phyloP scores from a whole-genome alignment of 2,888 invertebrate genomes.

The Ellobium chinense region DNA sequence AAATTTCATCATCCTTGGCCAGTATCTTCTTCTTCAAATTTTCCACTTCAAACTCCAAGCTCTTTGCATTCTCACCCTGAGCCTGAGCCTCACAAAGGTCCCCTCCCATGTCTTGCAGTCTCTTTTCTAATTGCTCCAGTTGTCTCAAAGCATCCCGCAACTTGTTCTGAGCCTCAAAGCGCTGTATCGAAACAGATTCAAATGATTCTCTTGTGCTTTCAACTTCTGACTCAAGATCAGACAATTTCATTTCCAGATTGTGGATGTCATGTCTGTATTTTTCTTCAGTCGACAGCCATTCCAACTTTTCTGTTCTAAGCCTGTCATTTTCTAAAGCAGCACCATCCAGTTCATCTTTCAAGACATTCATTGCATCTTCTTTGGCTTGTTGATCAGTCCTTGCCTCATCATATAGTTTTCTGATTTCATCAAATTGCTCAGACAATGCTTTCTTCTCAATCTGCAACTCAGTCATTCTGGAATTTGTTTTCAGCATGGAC shows the following conservation, averaged over 20 bases:
- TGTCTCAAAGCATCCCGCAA: not conserved
- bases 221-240: conserved; percentile 31
- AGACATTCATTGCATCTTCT: not conserved
- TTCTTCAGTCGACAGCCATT: conserved; percentile 25
- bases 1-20: conserved; percentile 32
- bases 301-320: conserved; percentile 20
- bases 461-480: conserved; percentile 39
- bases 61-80: not conserved
- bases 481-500: conserved; percentile 19
- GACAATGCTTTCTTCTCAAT: conserved; percentile 28
- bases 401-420: conserved; percentile 17
- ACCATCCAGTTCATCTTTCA: conserved; percentile 38
- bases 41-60: not conserved
- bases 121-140: conserved; percentile 19
- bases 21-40: not conserved
- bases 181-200: conserved; percentile 24
- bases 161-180: conserved; percentile 40
- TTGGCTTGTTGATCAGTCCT: conserved; percentile 14
- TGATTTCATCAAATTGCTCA: conserved; percentile 41
- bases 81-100: conserved; percentile 22
- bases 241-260: conserved; percentile 28
- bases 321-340: conserved; percentile 5
- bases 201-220: conserved; percentile 35
- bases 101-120: not conserved
- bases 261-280: conserved; percentile 13